Base-by-base conservation (phyloP, 2,797 vertebrate genomes). In the Myotis myotis region DNA sequence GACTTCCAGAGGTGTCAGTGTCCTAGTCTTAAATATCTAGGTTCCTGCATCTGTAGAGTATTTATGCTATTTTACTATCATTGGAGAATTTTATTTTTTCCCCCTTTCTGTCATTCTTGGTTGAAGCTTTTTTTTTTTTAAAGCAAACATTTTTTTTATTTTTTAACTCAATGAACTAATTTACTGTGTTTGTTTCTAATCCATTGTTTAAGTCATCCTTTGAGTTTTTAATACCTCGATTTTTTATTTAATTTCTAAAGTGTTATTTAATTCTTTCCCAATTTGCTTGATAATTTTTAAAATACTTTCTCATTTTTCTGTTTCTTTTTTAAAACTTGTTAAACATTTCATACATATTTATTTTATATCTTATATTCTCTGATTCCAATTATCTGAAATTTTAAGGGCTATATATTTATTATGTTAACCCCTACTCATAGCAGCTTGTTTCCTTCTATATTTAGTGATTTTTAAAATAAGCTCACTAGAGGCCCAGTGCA, bases 41-140 rank as follows among this genome's bases (percentile, higher is more conserved):
- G 51, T 83, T 8, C 51, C 7, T 55, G 1, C 11, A 36, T 85
- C 38, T 87, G 1, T 82, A 55, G 6, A 51, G 8, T 53, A 3
- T 57, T 78, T 84, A 80, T 84, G 28, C 33, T 88, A 75, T 33
- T 86, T 86, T 41, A 38, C 38, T 93, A 2, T 51, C 82, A 22
- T 60, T 87, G 28, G 23, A 70, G 53, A 83, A 49, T 87, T 87
- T 82, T 9, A 36, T 92, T 92, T 92, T 62, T 28, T 94, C 76
- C 10, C 49, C 60, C 20, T 66, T 94, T 71, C 28, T 23, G 8
- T 72, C 9, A 41, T n/a, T 36, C 10, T 66, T 82, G 25, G 16
- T 62, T 93, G 2, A 82, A 72, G 10, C 38, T 91, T 95, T 70
- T 78, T 71, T n/a, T 91, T 70, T 83, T 93, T 53, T 76, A 47